Percentiles rank a stretch among this genome's conserved stretches.
Conservation (phyloP, 2,888 invertebrate genomes). For the Lepidonotus clava region DNA sequence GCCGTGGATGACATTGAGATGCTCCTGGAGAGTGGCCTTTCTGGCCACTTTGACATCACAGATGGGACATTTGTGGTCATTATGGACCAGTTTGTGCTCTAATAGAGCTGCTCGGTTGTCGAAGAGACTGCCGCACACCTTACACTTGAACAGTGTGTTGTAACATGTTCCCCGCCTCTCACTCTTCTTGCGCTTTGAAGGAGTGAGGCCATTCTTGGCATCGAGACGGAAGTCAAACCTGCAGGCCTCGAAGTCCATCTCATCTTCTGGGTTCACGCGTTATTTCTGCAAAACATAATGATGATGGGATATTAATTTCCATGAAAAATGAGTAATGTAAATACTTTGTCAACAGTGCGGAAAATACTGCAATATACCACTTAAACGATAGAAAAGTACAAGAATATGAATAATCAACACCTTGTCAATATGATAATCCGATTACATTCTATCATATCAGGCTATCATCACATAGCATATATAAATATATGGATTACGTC, state of each 20-base stretch:
- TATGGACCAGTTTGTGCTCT: conserved; percentile 63
- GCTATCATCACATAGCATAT: no score
- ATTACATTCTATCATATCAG: no score
- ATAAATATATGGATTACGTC: no score
- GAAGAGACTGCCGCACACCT: conserved; percentile 63
- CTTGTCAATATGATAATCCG: no score
- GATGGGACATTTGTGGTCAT: conserved; percentile 56
- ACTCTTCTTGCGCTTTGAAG: conserved; percentile 62
- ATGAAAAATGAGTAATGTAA: no score
- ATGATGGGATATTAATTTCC: no score
- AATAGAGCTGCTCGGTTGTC: conserved; percentile 62
- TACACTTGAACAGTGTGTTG: conserved; percentile 66
- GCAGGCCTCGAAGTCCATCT: conserved; percentile 66
- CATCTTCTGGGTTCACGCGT: background rate
- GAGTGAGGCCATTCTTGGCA: conserved; percentile 65
- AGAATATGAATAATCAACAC: no score
- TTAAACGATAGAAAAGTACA: no score
- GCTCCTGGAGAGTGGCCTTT: conserved; percentile 51
- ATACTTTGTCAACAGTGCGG: no score
- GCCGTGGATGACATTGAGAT: conserved; percentile 54
- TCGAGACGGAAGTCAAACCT: conserved; percentile 67
- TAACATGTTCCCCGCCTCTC: conserved; percentile 54
- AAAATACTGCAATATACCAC: no score
- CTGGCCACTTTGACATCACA: conserved; percentile 56
- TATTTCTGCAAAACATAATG: no score